These are phyloP conservation scores for Onchidella celtica DNA, from an alignment of 2,888 invertebrate species.

Conservation along the genomic window DNA sequence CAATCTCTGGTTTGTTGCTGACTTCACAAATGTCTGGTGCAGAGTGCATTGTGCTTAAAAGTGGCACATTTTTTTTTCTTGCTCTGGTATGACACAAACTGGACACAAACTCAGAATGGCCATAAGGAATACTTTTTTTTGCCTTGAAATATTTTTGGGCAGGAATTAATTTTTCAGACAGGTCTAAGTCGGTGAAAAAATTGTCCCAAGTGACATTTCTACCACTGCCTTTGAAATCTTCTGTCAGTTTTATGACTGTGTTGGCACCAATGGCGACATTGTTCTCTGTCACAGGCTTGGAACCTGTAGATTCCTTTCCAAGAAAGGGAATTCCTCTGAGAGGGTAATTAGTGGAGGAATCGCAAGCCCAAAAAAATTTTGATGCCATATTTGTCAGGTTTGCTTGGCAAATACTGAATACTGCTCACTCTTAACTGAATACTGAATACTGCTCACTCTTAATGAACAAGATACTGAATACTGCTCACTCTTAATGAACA, in stretches of 20 bases:
- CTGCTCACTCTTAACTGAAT: too few relatives aligned
- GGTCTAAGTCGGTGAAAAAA: background rate
- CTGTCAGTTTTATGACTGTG: background rate
- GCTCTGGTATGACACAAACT: conserved; percentile 5
- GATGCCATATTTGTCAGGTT: too few relatives aligned
- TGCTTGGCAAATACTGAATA: too few relatives aligned
- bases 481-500: too few relatives aligned
- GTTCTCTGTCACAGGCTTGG: background rate
- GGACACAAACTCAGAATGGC: conserved; percentile 1
- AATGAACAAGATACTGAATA: too few relatives aligned
- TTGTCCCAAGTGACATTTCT: conserved; percentile 32
- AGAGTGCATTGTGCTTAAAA: background rate
- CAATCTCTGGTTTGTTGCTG: conserved; percentile 51
- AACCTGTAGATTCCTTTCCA: conserved; percentile 2
- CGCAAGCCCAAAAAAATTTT: too few relatives aligned
- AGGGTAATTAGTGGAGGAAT: too few relatives aligned
- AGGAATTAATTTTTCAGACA: background rate
- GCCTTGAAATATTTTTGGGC: background rate
- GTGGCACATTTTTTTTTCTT: conserved; percentile 2
- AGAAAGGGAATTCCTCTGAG: background rate
- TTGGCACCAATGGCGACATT: background rate
- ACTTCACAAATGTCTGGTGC: background rate
- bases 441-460: too few relatives aligned
- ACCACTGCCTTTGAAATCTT: background rate
- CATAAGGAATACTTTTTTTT: background rate